Conservation (phyloP, 1,140 invertebrate genomes). For the Pissodes strobi region DNA sequence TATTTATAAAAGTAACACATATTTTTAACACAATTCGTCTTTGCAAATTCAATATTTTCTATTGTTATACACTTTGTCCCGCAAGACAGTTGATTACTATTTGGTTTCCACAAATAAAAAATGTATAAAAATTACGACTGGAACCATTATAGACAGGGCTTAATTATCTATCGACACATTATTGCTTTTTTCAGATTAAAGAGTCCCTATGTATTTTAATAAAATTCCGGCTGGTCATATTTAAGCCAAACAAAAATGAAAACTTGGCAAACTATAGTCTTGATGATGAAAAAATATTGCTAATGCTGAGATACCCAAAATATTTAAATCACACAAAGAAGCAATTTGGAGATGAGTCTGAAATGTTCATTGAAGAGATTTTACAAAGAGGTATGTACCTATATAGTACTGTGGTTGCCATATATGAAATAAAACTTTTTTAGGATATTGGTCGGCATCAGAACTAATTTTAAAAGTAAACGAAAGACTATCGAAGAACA, state of each 20-base stretch:
- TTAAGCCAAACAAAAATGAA: conserved; percentile 64
- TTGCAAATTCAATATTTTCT: too few species aligned
- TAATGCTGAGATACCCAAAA: conserved; percentile 76
- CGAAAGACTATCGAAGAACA: conserved; percentile 56
- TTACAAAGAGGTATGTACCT: conserved; percentile 60
- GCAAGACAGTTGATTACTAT: too few species aligned
- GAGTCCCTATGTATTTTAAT: conserved; percentile 75
- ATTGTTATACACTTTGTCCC: too few species aligned
- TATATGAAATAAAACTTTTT: not conserved
- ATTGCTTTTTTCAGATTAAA: conserved; percentile 67
- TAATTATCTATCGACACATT: too few species aligned
- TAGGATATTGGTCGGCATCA: conserved; percentile 66
- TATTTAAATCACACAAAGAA: conserved; percentile 70
- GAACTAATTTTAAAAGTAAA: conserved; percentile 66
- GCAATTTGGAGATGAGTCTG: conserved; percentile 72
- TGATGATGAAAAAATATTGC: conserved; percentile 67
- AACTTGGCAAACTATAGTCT: conserved; percentile 71
- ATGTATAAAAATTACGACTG: too few species aligned
- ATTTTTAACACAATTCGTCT: too few species aligned
- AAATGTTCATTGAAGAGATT: conserved; percentile 75
- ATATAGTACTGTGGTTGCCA: not conserved
- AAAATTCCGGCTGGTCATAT: conserved; percentile 76
- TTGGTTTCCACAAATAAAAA: too few species aligned
- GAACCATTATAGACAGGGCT: too few species aligned
- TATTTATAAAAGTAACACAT: too few species aligned